phyloP scores from a whole-genome alignment of 1,140 invertebrate genomes.

The Drosophila trapezifrons region DNA sequence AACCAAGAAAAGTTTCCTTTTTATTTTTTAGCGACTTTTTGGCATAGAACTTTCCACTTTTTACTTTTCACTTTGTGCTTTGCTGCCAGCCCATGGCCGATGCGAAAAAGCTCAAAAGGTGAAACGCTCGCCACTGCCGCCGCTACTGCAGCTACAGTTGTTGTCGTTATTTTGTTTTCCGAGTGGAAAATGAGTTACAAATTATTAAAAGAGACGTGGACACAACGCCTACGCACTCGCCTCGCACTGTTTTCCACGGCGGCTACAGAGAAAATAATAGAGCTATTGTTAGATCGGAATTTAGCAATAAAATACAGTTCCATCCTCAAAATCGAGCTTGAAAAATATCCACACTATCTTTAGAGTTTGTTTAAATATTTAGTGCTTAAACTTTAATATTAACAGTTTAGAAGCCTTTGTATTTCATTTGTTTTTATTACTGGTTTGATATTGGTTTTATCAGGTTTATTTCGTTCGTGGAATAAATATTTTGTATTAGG shows the following conservation, averaged over 20 bases:
- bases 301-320: background rate
- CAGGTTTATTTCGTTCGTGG: too few relatives aligned
- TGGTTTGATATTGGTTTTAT: too few relatives aligned
- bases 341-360: background rate
- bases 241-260: conserved; percentile 25
- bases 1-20: conserved; percentile 54
- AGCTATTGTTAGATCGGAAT: background rate
- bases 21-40: conserved; percentile 62
- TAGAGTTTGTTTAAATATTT: too few relatives aligned
- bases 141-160: conserved; percentile 14
- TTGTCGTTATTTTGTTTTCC: conserved; percentile 61
- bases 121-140: conserved; percentile 39
- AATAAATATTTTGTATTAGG: too few relatives aligned
- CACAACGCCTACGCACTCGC: conserved; percentile 42
- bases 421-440: too few relatives aligned
- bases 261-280: conserved; percentile 18
- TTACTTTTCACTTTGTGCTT: conserved; percentile 70
- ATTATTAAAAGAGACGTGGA: conserved; percentile 71
- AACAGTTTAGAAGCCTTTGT: too few relatives aligned
- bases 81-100: conserved; percentile 42
- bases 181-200: conserved; percentile 79
- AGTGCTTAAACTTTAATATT: too few relatives aligned
- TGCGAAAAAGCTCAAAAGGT: conserved; percentile 61
- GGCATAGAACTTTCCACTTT: conserved; percentile 66
- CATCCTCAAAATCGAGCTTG: background rate